These are phyloP conservation scores for Gorsachius magnificus DNA, from an alignment of 2,797 vertebrate species.

Conservation along the genomic window DNA sequence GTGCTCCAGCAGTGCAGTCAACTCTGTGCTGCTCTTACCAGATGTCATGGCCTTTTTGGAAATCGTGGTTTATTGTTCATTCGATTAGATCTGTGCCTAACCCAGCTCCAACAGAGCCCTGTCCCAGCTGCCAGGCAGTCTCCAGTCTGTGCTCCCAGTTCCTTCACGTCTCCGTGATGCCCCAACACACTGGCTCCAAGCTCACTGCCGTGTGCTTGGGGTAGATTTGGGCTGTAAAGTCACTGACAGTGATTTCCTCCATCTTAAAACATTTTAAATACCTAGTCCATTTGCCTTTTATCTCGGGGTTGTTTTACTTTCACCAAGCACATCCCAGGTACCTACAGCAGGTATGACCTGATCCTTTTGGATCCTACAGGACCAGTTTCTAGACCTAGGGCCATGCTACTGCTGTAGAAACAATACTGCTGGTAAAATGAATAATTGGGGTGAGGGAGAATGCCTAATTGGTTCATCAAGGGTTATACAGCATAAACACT, in stretches of 20 bases:
- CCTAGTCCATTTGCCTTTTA: neutral
- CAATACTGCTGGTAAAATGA: neutral
- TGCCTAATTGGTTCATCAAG: neutral
- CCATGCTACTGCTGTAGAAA: neutral
- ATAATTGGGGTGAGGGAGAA: neutral
- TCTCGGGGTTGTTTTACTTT: neutral
- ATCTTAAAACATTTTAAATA: neutral
- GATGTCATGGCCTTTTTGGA: neutral
- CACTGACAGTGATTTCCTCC: neutral
- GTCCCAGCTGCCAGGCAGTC: neutral
- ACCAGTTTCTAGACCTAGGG: neutral
- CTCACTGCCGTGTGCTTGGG: neutral
- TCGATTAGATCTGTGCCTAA: neutral
- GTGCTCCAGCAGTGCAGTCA: neutral
- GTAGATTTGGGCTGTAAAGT: neutral
- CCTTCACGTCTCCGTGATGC: neutral
- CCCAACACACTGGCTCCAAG: neutral
- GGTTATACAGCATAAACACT: neutral
- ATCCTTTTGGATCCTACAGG: neutral
- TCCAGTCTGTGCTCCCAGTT: neutral
- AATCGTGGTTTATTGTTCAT: neutral
- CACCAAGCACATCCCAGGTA: neutral
- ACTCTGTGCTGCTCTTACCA: neutral
- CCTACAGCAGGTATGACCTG: neutral
- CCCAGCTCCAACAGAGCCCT: neutral